phyloP scores from a whole-genome alignment of 2,797 vertebrate species.

The Eulemur mongoz region DNA sequence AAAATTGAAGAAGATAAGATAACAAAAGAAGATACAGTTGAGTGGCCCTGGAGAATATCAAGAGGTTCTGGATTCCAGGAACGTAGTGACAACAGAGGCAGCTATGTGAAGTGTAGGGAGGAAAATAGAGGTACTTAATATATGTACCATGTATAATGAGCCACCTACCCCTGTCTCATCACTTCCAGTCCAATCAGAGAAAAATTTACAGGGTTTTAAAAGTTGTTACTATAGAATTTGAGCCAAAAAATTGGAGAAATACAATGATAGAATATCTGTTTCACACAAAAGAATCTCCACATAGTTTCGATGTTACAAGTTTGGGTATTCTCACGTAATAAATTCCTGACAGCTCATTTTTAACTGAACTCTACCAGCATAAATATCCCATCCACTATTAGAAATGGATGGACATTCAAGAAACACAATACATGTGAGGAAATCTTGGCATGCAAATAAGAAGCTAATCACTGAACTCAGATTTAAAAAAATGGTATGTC shows the following conservation, averaged over 20 bases:
- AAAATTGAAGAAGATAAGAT: background rate
- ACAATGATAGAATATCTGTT: background rate
- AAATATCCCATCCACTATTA: background rate
- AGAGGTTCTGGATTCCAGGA: background rate
- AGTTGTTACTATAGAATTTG: background rate
- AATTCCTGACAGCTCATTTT: background rate
- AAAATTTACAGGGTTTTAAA: background rate
- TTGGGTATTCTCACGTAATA: background rate
- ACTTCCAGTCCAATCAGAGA: background rate
- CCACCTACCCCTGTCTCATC: background rate
- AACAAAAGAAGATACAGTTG: background rate
- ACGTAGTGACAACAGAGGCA: background rate
- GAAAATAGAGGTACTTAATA: background rate
- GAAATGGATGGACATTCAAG: background rate
- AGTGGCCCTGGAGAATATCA: background rate
- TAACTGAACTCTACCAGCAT: background rate
- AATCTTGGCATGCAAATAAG: background rate
- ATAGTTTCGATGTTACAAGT: background rate
- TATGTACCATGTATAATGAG: rapidly evolving
- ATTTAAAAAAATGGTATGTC: background rate
- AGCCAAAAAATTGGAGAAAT: background rate
- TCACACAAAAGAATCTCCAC: background rate
- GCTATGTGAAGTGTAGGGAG: background rate
- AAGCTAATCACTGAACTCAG: background rate
- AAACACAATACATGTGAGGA: background rate